Conservation (phyloP, 2,797 vertebrate genomes). For the Xenopus petersii region DNA sequence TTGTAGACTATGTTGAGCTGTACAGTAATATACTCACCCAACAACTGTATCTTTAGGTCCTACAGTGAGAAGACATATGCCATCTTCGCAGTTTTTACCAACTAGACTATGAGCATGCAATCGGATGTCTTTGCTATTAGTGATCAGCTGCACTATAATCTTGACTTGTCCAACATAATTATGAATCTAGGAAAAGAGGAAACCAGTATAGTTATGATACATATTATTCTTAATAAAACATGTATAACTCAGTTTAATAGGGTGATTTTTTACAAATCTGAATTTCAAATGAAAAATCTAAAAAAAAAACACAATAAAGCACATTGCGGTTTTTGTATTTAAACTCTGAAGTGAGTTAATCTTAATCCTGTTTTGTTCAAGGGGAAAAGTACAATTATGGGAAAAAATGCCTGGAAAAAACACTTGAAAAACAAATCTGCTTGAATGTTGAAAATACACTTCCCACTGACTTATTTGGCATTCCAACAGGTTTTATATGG, state of each 20-base stretch:
- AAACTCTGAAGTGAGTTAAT: too few relatives aligned
- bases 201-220: neutral
- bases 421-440: too few relatives aligned
- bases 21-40: constrained; percentile 68
- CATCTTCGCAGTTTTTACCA: constrained; percentile 94
- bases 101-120: constrained; percentile 96
- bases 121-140: constrained; percentile 71
- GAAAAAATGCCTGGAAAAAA: too few relatives aligned
- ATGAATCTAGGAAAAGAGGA: constrained; percentile 69
- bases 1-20: neutral
- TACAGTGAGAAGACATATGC: constrained; percentile 80
- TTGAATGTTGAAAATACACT: too few relatives aligned
- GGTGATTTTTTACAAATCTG: too few relatives aligned
- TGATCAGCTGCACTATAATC: constrained; percentile 93
- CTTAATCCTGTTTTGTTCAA: too few relatives aligned
- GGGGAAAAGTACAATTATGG: too few relatives aligned
- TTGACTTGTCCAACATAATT: constrained; percentile 90
- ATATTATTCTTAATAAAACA: neutral
- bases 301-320: too few relatives aligned
- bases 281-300: too few relatives aligned
- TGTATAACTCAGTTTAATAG: neutral
- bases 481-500: too few relatives aligned
- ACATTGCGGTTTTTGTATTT: too few relatives aligned
- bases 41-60: constrained; percentile 87
- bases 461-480: too few relatives aligned